Percentiles rank a stretch among this genome's conserved stretches.
phyloP scores from a whole-genome alignment of 1,140 invertebrate species.

The Drosophila teissieri region DNA sequence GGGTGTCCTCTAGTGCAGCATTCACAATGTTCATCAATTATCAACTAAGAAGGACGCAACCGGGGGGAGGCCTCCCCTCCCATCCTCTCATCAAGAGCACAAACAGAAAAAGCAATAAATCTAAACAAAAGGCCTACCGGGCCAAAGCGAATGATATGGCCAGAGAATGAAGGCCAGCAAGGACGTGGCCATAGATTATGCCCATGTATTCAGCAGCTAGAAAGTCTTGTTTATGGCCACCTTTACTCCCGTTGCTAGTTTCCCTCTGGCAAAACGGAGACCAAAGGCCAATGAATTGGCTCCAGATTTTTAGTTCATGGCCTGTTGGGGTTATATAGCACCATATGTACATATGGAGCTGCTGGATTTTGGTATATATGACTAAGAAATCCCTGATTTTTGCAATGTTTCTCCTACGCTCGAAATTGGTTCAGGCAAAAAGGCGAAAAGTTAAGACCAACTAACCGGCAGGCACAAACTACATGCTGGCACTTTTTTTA shows the following conservation, averaged over 20 bases:
- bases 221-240: conserved; percentile 34
- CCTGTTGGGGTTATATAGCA: not conserved
- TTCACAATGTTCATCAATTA: conserved; percentile 76
- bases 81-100: not conserved
- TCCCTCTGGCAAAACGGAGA: conserved; percentile 1
- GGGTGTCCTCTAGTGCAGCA: conserved; percentile 38
- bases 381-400: conserved; percentile 7
- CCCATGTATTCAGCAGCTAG: conserved; percentile 36
- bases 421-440: not conserved
- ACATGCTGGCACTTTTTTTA: conserved; percentile 43
- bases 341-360: conserved; percentile 12
- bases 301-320: conserved; percentile 23
- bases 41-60: conserved; percentile 53
- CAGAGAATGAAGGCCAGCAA: conserved; percentile 22
- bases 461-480: conserved; percentile 24
- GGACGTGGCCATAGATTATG: conserved; percentile 35
- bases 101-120: conserved; percentile 68
- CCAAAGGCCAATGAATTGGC: conserved; percentile 27
- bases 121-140: conserved; percentile 67
- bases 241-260: not conserved
- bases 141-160: conserved; percentile 40
- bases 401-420: not conserved
- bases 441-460: conserved; percentile 13
- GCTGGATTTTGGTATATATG: conserved; percentile 19
- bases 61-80: not conserved